phyloP scores from a whole-genome alignment of 92 coral and sea anemone genomes.

The Umimayanthus chanpuru region DNA sequence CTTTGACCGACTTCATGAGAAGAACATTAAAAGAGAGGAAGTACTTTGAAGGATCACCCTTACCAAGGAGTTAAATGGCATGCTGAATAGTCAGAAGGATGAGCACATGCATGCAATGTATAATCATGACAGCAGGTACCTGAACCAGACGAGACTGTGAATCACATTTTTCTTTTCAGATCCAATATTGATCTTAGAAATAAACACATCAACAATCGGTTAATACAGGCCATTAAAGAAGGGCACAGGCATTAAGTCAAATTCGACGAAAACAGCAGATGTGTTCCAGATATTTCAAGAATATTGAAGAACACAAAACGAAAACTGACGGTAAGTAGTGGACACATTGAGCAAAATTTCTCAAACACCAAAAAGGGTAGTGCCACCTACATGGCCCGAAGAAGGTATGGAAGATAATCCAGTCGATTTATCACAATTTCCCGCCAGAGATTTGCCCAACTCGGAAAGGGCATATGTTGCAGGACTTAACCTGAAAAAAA shows the following conservation, averaged over 20 bases:
- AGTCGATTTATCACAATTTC: not conserved
- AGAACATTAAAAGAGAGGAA: slow-evolving; percentile 47
- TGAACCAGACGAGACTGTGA: slow-evolving; percentile 60
- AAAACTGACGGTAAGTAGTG: not conserved
- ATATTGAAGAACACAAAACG: not conserved
- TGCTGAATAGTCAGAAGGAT: slow-evolving; percentile 56
- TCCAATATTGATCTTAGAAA: slow-evolving; percentile 57
- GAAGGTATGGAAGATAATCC: not conserved
- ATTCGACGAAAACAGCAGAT: slow-evolving; percentile 30
- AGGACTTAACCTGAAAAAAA: slow-evolving; percentile 38
- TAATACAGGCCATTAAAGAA: not conserved
- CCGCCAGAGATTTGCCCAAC: not conserved
- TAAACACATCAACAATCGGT: slow-evolving; percentile 28
- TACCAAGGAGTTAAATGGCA: slow-evolving; percentile 52
- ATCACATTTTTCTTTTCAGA: slow-evolving; percentile 57
- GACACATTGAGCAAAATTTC: too few species aligned
- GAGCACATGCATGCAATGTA: slow-evolving; percentile 58
- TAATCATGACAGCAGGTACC: slow-evolving; percentile 47
- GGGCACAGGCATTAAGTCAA: slow-evolving; percentile 6
- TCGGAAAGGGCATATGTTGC: not conserved
- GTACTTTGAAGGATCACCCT: slow-evolving; percentile 48
- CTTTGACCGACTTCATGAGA: slow-evolving; percentile 64
- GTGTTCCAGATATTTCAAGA: slow-evolving; percentile 36
- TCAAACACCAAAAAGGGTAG: not conserved
- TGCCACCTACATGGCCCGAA: not conserved